phyloP scores from a whole-genome alignment of 1,140 invertebrate species.

The Wiebesia pumilae region DNA sequence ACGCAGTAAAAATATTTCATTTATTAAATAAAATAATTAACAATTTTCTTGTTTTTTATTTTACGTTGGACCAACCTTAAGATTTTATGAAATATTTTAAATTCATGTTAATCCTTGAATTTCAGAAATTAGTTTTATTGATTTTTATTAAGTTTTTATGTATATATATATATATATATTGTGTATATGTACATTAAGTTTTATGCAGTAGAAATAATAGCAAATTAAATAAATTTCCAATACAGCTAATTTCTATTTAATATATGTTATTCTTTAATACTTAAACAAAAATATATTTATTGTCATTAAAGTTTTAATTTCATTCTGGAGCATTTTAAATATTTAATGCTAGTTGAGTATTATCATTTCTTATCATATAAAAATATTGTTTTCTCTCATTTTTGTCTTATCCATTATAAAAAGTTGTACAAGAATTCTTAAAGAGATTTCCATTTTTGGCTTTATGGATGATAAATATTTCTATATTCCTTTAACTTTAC shows the following conservation, averaged over 20 bases:
- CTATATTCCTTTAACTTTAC: neutral
- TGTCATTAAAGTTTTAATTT: too few relatives aligned
- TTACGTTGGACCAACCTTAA: neutral
- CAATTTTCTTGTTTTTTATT: neutral
- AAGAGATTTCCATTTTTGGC: neutral
- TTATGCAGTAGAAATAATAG: neutral
- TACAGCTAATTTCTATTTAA: neutral
- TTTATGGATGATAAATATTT: neutral
- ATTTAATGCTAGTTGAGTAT: too few relatives aligned
- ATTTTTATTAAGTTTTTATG: neutral
- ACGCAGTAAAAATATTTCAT: too few relatives aligned
- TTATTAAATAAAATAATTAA: neutral
- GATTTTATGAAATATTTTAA: neutral
- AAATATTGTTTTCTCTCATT: too few relatives aligned
- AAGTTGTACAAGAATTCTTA: too few relatives aligned
- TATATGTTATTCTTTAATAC: neutral
- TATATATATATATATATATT: too few relatives aligned
- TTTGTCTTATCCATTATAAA: too few relatives aligned
- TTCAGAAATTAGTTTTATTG: neutral
- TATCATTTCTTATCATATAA: too few relatives aligned
- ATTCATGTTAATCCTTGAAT: neutral
- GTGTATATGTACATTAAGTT: too few relatives aligned
- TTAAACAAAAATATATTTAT: neutral
- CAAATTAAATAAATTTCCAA: neutral
- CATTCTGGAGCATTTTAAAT: too few relatives aligned